These are phyloP conservation scores for Chrysolina americana DNA, from an alignment of 2,888 invertebrate species.

Conservation along the genomic window DNA sequence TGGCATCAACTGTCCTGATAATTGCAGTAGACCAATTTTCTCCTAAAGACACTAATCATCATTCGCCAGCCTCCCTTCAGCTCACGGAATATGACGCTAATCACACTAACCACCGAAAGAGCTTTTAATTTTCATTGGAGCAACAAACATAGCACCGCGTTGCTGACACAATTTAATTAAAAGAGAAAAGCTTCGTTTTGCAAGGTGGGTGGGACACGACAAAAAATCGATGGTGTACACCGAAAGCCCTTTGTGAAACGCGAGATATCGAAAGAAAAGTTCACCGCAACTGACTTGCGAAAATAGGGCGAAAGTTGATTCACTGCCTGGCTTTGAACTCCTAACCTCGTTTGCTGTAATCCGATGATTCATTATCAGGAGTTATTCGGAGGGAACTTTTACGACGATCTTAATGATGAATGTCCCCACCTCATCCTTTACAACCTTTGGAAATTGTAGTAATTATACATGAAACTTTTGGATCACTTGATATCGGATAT, in stretches of 20 bases:
- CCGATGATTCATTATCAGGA: no score
- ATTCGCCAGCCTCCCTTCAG: neutral
- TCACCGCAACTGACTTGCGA: neutral
- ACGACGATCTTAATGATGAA: no score
- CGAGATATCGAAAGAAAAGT: neutral
- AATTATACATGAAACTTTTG: no score
- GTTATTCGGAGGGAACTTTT: no score
- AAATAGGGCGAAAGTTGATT: neutral
- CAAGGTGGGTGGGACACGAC: neutral
- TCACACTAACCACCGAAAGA: conserved; percentile 8
- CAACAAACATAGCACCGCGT: neutral
- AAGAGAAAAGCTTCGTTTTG: conserved; percentile 10
- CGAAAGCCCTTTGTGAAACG: neutral
- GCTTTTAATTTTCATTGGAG: neutral
- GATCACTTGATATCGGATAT: no score
- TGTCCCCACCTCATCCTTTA: no score
- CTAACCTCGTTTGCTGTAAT: no score
- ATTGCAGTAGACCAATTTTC: neutral
- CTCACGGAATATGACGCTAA: neutral
- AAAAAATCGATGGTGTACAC: neutral
- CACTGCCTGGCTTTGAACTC: no score
- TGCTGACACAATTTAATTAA: conserved; percentile 12
- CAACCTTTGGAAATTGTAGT: no score
- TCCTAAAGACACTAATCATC: neutral
- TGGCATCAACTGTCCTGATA: neutral